These are phyloP conservation scores for Epirrita christyi DNA, from an alignment of 2,888 invertebrate genomes.

Conservation along the genomic window DNA sequence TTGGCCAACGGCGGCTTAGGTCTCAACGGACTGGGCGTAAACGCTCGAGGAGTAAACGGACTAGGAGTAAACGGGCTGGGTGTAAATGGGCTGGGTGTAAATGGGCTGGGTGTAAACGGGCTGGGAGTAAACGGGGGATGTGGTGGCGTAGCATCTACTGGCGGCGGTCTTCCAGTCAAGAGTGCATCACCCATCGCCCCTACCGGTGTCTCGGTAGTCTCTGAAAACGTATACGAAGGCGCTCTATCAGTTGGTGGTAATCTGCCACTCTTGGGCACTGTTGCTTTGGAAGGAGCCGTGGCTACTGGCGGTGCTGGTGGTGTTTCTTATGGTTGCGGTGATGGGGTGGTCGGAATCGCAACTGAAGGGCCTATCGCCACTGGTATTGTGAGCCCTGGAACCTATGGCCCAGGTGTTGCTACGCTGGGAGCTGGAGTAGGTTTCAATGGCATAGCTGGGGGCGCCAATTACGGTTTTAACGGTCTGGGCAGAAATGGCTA, in stretches of 20 bases:
- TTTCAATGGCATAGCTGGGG: constrained; percentile 7
- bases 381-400: constrained; percentile 23
- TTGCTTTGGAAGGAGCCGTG: constrained; percentile 34
- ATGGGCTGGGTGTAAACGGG: constrained; percentile 7
- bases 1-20: constrained; percentile 7
- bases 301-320: constrained; percentile 37
- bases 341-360: constrained; percentile 40
- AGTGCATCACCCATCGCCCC: constrained; percentile 39
- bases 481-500: constrained; percentile 24
- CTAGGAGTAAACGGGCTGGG: constrained; percentile 10
- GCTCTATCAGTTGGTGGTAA: constrained; percentile 33
- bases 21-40: constrained; percentile 4
- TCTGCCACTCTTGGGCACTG: constrained; percentile 39
- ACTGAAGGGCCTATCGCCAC: constrained; percentile 33
- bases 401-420: constrained; percentile 15
- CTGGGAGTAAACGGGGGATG: constrained; percentile 1
- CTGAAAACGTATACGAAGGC: constrained; percentile 41
- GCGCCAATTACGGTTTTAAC: constrained; percentile 13
- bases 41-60: constrained; percentile 9
- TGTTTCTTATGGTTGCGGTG: constrained; percentile 39
- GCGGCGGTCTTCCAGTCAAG: constrained; percentile 37
- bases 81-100: constrained; percentile 11
- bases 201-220: constrained; percentile 34
- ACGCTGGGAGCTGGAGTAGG: constrained; percentile 5
- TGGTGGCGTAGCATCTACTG: constrained; percentile 34